These are phyloP conservation scores for Ceuthmochares aereus DNA, from an alignment of 2,113 vertebrate genomes.

Conservation along the genomic window DNA sequence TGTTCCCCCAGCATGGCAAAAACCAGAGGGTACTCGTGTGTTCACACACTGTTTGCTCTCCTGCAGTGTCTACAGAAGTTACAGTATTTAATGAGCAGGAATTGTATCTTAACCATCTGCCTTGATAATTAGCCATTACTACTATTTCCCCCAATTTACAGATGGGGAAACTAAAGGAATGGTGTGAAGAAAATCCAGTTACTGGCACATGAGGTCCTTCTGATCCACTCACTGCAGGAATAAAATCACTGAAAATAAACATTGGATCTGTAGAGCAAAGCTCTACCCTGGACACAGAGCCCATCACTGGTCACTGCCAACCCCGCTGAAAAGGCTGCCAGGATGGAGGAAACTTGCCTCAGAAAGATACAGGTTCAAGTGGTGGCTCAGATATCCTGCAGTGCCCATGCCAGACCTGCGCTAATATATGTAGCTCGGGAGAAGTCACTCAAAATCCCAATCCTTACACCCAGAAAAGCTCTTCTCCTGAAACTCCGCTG, in stretches of 20 bases:
- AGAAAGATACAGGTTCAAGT: not conserved
- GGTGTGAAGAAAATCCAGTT: not conserved
- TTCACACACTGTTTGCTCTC: not conserved
- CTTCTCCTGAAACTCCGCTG: not conserved
- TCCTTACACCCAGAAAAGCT: not conserved
- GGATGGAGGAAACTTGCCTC: not conserved
- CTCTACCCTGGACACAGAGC: not conserved
- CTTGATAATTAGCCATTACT: not conserved
- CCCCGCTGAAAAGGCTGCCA: not conserved
- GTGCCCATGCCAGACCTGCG: not conserved
- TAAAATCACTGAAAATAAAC: not conserved
- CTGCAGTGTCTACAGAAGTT: not conserved
- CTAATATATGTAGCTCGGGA: not conserved
- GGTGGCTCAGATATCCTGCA: not conserved
- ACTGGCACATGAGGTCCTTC: accelerated
- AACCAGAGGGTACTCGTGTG: not conserved
- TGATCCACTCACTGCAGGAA: not conserved
- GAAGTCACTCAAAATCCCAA: not conserved
- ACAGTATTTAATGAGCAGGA: not conserved
- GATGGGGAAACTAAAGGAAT: not conserved
- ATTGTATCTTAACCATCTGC: slow-evolving; percentile 23
- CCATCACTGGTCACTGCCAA: not conserved
- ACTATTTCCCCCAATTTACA: not conserved
- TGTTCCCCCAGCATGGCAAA: not conserved
- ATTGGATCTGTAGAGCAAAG: not conserved